phyloP scores from a whole-genome alignment of 2,113 vertebrate species.

The Numenius arquata region DNA sequence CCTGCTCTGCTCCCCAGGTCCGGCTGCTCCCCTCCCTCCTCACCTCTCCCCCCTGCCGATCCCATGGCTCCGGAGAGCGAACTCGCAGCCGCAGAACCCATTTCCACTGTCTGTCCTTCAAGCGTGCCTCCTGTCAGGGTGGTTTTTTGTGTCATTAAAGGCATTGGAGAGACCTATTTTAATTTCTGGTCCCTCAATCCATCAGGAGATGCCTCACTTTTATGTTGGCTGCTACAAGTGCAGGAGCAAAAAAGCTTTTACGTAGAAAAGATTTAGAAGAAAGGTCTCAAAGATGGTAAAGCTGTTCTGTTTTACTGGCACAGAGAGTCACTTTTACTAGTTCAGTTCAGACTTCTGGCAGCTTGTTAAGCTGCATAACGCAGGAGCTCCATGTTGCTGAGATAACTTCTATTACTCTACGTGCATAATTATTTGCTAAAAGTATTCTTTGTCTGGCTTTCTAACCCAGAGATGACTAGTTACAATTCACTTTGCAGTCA shows the following conservation, averaged over 20 bases:
- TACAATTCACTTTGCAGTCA: neutral
- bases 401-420: neutral
- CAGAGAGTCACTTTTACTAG: neutral
- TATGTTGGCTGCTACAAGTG: neutral
- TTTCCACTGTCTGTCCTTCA: neutral
- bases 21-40: neutral
- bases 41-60: neutral
- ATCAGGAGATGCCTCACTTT: neutral
- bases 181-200: neutral
- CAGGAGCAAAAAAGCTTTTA: neutral
- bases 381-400: neutral
- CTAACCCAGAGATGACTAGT: neutral
- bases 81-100: neutral
- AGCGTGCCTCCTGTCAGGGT: neutral
- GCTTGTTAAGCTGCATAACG: neutral
- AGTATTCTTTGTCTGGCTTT: neutral
- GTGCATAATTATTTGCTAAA: neutral
- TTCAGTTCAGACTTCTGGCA: neutral
- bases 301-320: constrained; percentile 36
- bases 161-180: neutral
- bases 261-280: neutral
- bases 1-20: fast-evolving
- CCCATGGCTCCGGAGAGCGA: fast-evolving
- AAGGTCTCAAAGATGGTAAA: constrained; percentile 7
- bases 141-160: neutral